A percentile compares a stretch with the other conserved stretches of the same genome.
phyloP scores from a whole-genome alignment of 2,113 vertebrate species.

The Capreolus pygargus region DNA sequence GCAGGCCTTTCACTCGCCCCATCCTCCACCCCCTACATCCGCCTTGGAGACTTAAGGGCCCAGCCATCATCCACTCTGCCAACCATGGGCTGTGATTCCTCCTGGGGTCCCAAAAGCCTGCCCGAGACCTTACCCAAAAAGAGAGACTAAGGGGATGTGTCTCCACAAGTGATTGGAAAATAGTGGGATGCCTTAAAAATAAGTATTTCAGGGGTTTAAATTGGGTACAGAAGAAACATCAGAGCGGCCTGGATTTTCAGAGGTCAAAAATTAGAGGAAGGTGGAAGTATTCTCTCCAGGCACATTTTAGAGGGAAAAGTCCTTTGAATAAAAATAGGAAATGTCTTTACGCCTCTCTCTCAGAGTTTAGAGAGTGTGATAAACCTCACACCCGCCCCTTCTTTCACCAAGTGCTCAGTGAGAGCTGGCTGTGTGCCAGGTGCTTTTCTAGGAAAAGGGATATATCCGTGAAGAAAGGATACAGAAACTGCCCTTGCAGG shows the following conservation, averaged over 20 bases:
- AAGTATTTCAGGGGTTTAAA: neutral
- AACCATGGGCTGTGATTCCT: accelerated
- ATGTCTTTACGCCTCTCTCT: neutral
- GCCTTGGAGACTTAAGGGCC: neutral
- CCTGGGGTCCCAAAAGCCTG: neutral
- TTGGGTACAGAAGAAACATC: neutral
- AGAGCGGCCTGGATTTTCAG: neutral
- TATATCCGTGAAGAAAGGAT: neutral
- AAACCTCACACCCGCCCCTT: neutral
- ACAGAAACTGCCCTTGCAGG: neutral
- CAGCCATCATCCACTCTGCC: accelerated
- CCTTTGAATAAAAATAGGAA: neutral
- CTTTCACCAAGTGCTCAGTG: too few relatives aligned
- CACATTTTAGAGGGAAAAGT: neutral
- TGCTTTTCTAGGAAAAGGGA: neutral
- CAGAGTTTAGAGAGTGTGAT: neutral
- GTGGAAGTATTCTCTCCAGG: neutral
- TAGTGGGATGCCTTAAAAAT: neutral
- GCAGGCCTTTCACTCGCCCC: neutral
- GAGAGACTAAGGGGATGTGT: accelerated
- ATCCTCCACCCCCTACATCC: accelerated
- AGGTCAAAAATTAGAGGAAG: neutral
- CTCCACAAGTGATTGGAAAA: neutral
- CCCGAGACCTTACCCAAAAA: neutral
- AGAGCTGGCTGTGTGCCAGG: accelerated